These are phyloP conservation scores for Hoplodrina blanda DNA, from an alignment of 2,888 invertebrate species.

Conservation along the genomic window DNA sequence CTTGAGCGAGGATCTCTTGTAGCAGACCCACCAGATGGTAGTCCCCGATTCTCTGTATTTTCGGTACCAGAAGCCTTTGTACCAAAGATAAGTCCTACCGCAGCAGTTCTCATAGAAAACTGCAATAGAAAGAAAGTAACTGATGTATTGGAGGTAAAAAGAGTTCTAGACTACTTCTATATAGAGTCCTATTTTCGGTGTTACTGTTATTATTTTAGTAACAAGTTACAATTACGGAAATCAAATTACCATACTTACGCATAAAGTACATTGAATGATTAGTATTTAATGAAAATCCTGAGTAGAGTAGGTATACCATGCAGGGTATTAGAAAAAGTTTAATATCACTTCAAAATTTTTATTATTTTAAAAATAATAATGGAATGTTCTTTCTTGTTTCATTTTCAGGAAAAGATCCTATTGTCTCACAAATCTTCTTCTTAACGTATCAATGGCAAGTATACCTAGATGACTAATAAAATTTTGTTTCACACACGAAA, in stretches of 20 bases:
- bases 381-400: not conserved
- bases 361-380: constrained; percentile 1
- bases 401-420: too few relatives aligned
- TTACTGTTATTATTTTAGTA: too few relatives aligned
- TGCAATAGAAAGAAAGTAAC: constrained; percentile 24
- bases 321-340: not conserved
- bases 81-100: constrained; percentile 61
- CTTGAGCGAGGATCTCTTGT: constrained; percentile 64
- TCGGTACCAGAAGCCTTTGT: constrained; percentile 65
- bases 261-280: not conserved
- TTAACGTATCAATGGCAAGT: too few relatives aligned
- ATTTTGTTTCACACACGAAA: too few relatives aligned
- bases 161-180: not conserved
- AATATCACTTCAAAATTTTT: not conserved
- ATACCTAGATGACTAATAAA: too few relatives aligned
- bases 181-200: not conserved
- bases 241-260: not conserved
- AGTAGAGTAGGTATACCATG: not conserved
- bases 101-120: constrained; percentile 63
- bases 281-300: not conserved
- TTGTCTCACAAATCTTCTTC: too few relatives aligned
- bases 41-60: constrained; percentile 61
- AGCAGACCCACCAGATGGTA: constrained; percentile 73
- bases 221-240: not conserved
- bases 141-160: not conserved